Percentiles rank a stretch among this genome's conserved stretches.
Conservation (phyloP, 2,113 vertebrate species). For the Condylura cristata region DNA sequence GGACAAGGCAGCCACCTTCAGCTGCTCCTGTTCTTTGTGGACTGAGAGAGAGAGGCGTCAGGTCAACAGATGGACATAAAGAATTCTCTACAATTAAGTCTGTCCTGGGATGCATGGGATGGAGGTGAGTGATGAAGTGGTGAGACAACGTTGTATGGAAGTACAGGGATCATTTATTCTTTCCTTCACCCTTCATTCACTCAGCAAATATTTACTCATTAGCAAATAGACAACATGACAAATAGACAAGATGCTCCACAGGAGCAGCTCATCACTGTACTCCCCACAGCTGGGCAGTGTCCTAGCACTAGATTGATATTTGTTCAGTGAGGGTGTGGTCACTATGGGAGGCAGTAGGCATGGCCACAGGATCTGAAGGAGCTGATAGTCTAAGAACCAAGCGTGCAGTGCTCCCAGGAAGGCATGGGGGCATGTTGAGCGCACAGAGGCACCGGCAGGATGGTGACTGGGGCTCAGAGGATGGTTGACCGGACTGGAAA, state of each 20-base stretch:
- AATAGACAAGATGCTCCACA: not conserved
- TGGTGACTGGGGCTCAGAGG: not conserved
- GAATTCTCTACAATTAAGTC: not conserved
- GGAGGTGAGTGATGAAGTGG: not conserved
- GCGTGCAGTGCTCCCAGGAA: fast-evolving
- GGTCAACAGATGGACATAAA: not conserved
- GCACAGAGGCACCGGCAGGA: not conserved
- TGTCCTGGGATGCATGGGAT: not conserved
- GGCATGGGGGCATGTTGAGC: not conserved
- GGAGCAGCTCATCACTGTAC: not conserved
- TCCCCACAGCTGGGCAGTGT: not conserved
- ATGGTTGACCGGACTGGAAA: not conserved
- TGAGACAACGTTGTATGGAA: not conserved
- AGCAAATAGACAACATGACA: not conserved
- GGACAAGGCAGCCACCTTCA: fast-evolving
- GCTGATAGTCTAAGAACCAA: not conserved
- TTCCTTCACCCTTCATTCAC: not conserved
- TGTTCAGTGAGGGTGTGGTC: not conserved
- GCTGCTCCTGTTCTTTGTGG: not conserved
- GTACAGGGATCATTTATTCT: not conserved
- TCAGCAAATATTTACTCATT: not conserved
- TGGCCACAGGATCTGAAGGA: not conserved
- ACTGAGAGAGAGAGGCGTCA: not conserved
- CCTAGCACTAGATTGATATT: not conserved
- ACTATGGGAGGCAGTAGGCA: not conserved